A percentile compares a stretch with the other conserved stretches of the same genome.
Conservation (phyloP, 2,888 invertebrate genomes). For the Trimorus sp. region DNA sequence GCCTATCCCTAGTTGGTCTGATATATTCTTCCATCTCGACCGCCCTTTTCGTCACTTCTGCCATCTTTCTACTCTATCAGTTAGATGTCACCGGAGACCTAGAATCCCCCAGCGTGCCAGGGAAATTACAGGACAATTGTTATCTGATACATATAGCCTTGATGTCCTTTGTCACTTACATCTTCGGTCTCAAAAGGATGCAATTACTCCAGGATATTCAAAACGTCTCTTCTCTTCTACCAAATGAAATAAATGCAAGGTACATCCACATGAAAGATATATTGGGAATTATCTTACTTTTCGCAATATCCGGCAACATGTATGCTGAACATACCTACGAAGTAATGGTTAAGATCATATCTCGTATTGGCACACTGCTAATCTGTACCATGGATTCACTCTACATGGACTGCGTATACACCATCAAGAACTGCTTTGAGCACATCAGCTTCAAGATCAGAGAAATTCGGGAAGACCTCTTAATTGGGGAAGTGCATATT, state of each 20-base stretch:
- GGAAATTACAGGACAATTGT: slow-evolving; percentile 69
- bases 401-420: slow-evolving; percentile 71
- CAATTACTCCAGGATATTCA: slow-evolving; percentile 67
- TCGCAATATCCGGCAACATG: slow-evolving; percentile 64
- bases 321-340: slow-evolving; percentile 25
- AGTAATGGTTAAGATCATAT: slow-evolving; percentile 44
- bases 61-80: slow-evolving; percentile 56
- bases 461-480: slow-evolving; percentile 62
- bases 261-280: slow-evolving; percentile 70
- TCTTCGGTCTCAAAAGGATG: slow-evolving; percentile 59
- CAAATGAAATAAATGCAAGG: slow-evolving; percentile 62
- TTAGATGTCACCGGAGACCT: slow-evolving; percentile 56
- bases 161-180: slow-evolving; percentile 60
- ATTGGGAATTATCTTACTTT: slow-evolving; percentile 69
- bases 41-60: slow-evolving; percentile 1
- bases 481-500: slow-evolving; percentile 73
- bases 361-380: slow-evolving; percentile 67
- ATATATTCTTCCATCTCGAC: slow-evolving; percentile 66
- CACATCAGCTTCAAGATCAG: slow-evolving; percentile 69
- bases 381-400: slow-evolving; percentile 71
- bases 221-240: slow-evolving; percentile 66
- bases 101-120: slow-evolving; percentile 66
- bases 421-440: slow-evolving; percentile 70
- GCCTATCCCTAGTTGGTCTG: slow-evolving; percentile 63
- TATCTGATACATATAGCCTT: slow-evolving; percentile 64